These are phyloP conservation scores for Atta cephalotes DNA, from an alignment of 1,140 invertebrate genomes.

Conservation along the genomic window DNA sequence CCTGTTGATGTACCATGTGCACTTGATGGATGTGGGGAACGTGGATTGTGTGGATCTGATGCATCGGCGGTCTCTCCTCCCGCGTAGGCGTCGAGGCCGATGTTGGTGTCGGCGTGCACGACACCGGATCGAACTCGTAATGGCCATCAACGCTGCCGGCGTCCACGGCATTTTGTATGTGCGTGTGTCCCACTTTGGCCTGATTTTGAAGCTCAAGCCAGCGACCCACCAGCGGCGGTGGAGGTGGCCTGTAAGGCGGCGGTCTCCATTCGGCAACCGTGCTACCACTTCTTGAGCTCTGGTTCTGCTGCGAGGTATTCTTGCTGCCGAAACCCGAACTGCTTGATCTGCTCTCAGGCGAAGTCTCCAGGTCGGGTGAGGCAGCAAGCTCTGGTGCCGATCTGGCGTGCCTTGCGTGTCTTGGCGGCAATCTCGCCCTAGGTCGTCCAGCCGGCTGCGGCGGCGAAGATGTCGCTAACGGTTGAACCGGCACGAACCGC, in stretches of 20 bases:
- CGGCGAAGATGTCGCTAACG: conserved; percentile 86
- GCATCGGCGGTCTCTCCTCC: conserved; percentile 85
- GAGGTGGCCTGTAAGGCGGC: conserved; percentile 91
- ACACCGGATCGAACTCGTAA: conserved; percentile 96
- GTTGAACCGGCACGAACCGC: conserved; percentile 88
- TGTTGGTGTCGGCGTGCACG: conserved; percentile 91
- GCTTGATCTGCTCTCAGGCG: conserved; percentile 94
- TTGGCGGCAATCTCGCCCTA: conserved; percentile 87
- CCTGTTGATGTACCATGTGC: conserved; percentile 84
- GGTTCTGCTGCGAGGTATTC: conserved; percentile 94
- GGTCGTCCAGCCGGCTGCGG: conserved; percentile 84
- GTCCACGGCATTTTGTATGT: conserved; percentile 88
- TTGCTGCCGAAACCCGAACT: conserved; percentile 96
- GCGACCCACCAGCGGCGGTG: conserved; percentile 88
- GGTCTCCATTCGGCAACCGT: conserved; percentile 92
- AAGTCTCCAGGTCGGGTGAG: conserved; percentile 90
- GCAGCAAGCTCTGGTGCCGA: conserved; percentile 89
- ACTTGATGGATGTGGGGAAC: conserved; percentile 82
- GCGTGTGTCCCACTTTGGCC: conserved; percentile 69
- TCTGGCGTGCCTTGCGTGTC: conserved; percentile 89
- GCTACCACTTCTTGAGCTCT: conserved; percentile 90
- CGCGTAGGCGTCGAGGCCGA: conserved; percentile 89
- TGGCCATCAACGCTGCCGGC: conserved; percentile 96
- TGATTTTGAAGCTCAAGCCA: conserved; percentile 88
- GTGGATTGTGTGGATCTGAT: conserved; percentile 81